Evolutionary conservation across 2,113 vertebrate genomes (phyloP), one percentile per base, ranked within the genome.

Genomic region (Tichodroma muraria): DNA sequence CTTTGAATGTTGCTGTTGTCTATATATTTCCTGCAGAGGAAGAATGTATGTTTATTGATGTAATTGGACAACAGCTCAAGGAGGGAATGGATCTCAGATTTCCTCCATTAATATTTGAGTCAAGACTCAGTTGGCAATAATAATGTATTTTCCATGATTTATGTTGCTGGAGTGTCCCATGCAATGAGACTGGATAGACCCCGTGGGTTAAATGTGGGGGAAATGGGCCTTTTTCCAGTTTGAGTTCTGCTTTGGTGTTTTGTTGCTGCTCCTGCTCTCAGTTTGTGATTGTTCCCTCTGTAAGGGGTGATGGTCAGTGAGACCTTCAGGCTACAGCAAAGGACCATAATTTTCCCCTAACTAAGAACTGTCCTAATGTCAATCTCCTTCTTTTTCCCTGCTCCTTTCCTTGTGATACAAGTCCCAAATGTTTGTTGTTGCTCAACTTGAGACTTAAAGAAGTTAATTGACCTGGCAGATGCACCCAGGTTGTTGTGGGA

Each of bases 71-170:
- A 19, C 22, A 82, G 50, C 85, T 94, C 25, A 85, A 80, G 65
- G 73, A 87, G 35, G 69, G 40, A 90, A 35, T 68, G 83, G 76
- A 78, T 50, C 47, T 38, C 79, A 63, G 30, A 78, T 53, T 77
- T 94, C 24, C 13, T 59, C 38, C 21, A 31, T 85, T 88, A 77
- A 73, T 61, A 59, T 85, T 95, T 91, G 56, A 77, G 5, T 89
- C 72, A 70, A 78, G 69, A 83, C 27, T 90, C 71, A 66, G 38
- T 70, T 88, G 88, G 49, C 53, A 80, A 42, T 56, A 94, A 66
- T 82, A 80, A 81, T 27, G 24, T 33, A 23, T 94, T 94, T 77
- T 82, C 52, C 24, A 10, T 93, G n/a, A 80, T 85, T 89, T 72
- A 22, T 59, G 27, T 40, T 72, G 42, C 47, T 57, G 7, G 21